These are phyloP conservation scores for Apteryx owenii DNA, from an alignment of 2,113 vertebrate species.

Conservation along the genomic window DNA sequence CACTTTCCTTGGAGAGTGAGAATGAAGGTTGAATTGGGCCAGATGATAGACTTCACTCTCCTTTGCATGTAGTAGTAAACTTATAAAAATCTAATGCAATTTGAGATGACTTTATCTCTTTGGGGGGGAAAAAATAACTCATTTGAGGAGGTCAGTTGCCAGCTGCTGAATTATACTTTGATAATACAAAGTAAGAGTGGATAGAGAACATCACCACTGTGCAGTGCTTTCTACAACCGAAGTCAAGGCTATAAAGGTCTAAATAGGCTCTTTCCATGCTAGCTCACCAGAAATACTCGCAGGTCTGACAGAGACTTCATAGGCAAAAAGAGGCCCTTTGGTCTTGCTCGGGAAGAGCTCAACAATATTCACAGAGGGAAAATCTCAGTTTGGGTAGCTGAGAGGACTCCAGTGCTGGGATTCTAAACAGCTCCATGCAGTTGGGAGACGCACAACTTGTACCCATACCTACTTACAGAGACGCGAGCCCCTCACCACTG, in stretches of 20 bases:
- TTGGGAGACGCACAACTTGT: background rate
- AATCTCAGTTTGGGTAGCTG: background rate
- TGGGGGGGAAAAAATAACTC: fast-evolving
- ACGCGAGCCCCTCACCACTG: background rate
- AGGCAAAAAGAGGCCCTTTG: background rate
- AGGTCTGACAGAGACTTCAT: background rate
- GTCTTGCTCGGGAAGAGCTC: background rate
- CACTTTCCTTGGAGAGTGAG: background rate
- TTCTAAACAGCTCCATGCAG: background rate
- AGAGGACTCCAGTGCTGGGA: background rate
- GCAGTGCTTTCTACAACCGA: background rate
- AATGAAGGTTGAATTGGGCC: background rate
- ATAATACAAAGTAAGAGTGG: background rate
- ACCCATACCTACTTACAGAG: background rate
- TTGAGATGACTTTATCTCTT: background rate
- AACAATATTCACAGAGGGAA: background rate
- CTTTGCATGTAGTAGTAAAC: background rate
- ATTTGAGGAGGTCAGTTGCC: background rate
- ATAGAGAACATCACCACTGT: background rate
- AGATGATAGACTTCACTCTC: background rate
- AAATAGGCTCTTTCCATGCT: background rate
- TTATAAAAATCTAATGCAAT: background rate
- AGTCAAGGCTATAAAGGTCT: background rate
- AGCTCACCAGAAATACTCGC: background rate
- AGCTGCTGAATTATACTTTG: background rate